Conservation (phyloP, 2,797 vertebrate species). For the Rhabdophis nuchalis region DNA sequence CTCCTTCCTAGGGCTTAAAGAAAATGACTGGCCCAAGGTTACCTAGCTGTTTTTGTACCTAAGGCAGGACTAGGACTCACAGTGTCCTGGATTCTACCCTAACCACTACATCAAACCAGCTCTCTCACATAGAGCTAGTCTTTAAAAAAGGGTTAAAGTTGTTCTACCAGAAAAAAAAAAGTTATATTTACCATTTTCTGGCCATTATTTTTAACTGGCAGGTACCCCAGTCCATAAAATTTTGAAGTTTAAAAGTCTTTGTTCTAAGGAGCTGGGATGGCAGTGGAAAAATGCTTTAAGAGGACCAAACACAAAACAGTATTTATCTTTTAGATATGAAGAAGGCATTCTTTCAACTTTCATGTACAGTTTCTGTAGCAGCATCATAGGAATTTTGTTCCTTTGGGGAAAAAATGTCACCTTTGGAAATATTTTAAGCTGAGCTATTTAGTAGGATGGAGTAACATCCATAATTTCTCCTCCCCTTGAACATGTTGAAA, state of each 20-base stretch:
- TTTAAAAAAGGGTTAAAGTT: not conserved
- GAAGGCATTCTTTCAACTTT: not conserved
- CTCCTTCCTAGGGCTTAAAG: not conserved
- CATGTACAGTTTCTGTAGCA: not conserved
- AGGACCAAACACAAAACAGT: not conserved
- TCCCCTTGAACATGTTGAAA: not conserved
- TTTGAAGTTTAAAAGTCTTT: not conserved
- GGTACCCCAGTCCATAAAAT: not conserved
- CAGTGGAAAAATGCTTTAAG: not conserved
- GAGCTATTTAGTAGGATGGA: not conserved
- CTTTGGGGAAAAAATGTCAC: not conserved
- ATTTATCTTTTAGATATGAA: not conserved
- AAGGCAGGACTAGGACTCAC: not conserved
- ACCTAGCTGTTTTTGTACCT: not conserved
- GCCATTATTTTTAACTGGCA: not conserved
- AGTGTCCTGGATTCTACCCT: not conserved
- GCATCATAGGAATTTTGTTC: not conserved
- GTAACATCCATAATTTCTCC: not conserved
- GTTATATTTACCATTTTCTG: not conserved
- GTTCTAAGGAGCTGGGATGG: not conserved
- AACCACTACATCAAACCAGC: not conserved
- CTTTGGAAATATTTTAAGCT: not conserved
- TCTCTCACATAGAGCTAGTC: not conserved
- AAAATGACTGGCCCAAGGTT: not conserved
- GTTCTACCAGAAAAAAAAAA: not conserved